Base-by-base conservation (phyloP, 2,113 vertebrate species). In the Aphyosemion australe region DNA sequence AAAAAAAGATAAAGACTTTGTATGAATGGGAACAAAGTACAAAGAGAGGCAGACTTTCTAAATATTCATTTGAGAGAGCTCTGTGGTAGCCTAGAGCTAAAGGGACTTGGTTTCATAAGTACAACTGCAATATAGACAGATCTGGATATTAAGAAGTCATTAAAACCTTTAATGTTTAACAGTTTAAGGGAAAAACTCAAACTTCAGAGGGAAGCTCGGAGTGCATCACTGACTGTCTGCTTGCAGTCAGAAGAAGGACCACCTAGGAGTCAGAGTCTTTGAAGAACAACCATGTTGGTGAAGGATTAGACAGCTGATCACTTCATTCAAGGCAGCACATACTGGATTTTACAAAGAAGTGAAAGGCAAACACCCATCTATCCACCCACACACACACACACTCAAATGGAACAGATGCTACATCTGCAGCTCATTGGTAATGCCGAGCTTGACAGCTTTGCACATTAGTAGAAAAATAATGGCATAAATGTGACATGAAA, bases 291-390 rank as follows among this genome's bases (percentile, higher is more conserved):
- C 56, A 60, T 74, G 56, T 69, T 42, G 39, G 56, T 72, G 65
- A 74, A 79, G 70, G 66, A 80, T 74, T 65, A 69, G 63, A 74
- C 49, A 65, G 61, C 48, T 42, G 69, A 77, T 77, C 9, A 2
- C 67, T 75, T 81, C n/a, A 80, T 78, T 78, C 73, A 52, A 75
- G 65, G 66, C 70, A 54, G 70, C 59, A 70, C 66, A 59, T 66
- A 68, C 43, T 73, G 60, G 39, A 53, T 60, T 69, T 59, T 48
- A 61, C 66, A 76, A 73, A 76, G 69, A 71, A 54, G 65, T 20
- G 19, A 52, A 57, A 77, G 46, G 67, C 74, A 80, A 74, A 78
- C 62, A 76, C 15, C 21, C 57, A 45, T 59, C n/a, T 47, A 51
- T 61, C 1, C 52, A 57, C 46, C 19, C 63, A 42, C 54, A 57